phyloP scores from a whole-genome alignment of 2,113 vertebrate genomes.

The Syrmaticus mikado region DNA sequence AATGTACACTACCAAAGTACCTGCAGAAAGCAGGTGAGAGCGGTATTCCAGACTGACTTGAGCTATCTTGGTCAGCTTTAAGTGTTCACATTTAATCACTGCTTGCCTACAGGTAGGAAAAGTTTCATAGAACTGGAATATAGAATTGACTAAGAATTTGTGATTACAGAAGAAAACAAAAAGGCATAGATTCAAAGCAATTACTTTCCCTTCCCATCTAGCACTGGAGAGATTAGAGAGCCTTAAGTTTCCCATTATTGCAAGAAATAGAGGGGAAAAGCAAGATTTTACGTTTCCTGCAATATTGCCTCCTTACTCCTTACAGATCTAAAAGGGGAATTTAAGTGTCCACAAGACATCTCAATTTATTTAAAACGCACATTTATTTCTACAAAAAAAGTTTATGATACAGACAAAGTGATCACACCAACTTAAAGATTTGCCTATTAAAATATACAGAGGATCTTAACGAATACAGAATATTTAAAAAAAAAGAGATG shows the following conservation, averaged over 20 bases:
- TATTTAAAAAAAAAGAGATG: constrained; percentile 80
- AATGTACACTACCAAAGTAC: constrained; percentile 25
- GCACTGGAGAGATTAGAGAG: background rate
- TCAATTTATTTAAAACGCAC: constrained; percentile 78
- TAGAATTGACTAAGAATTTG: background rate
- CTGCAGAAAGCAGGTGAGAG: constrained; percentile 6
- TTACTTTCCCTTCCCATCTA: constrained; percentile 5
- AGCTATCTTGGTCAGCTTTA: constrained; percentile 3
- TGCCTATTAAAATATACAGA: constrained; percentile 85
- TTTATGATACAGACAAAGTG: constrained; percentile 79
- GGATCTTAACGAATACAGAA: constrained; percentile 76
- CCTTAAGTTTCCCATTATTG: background rate
- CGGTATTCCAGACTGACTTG: constrained; percentile 3
- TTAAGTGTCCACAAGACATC: constrained; percentile 77
- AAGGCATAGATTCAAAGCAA: background rate
- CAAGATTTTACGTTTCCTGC: background rate
- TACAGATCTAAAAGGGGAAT: constrained; percentile 51
- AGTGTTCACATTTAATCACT: background rate
- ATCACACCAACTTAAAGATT: constrained; percentile 75
- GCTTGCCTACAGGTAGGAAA: background rate
- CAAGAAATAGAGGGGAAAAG: constrained; percentile 7
- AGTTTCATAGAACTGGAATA: constrained; percentile 3
- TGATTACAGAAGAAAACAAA: constrained; percentile 43
- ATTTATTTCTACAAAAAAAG: constrained; percentile 85
- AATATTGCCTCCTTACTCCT: constrained; percentile 13